These are phyloP conservation scores for Petromus typicus DNA, from an alignment of 2,113 vertebrate species.

Conservation along the genomic window DNA sequence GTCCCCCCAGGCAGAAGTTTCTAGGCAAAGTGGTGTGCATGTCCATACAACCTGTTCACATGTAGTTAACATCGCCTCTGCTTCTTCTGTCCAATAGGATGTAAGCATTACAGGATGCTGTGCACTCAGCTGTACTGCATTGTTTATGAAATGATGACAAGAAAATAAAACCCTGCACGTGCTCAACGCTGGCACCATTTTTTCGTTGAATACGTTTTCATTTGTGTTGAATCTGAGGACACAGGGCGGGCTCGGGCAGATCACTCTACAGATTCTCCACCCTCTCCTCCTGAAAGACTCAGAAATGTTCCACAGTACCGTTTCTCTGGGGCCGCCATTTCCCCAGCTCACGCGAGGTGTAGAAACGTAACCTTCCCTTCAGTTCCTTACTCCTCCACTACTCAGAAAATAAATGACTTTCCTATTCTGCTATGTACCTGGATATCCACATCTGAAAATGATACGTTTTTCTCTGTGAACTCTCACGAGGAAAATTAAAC, in stretches of 20 bases:
- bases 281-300: not conserved
- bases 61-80: not conserved
- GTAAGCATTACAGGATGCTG: not conserved
- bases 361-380: not conserved
- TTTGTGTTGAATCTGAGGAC: not conserved
- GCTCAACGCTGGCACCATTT: not conserved
- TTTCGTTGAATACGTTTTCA: not conserved
- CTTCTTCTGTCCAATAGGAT: not conserved
- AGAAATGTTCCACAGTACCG: not conserved
- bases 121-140: fast-evolving
- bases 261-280: not conserved
- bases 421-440: not conserved
- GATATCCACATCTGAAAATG: not conserved
- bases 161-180: not conserved
- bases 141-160: not conserved
- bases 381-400: not conserved
- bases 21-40: not conserved
- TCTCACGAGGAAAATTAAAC: not conserved
- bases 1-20: not conserved
- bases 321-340: not conserved
- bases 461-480: not conserved
- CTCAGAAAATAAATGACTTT: too few species aligned
- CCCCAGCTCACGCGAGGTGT: not conserved
- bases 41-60: not conserved
- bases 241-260: not conserved